phyloP scores from a whole-genome alignment of 2,888 invertebrate species.

The Hanleya hanleyi region DNA sequence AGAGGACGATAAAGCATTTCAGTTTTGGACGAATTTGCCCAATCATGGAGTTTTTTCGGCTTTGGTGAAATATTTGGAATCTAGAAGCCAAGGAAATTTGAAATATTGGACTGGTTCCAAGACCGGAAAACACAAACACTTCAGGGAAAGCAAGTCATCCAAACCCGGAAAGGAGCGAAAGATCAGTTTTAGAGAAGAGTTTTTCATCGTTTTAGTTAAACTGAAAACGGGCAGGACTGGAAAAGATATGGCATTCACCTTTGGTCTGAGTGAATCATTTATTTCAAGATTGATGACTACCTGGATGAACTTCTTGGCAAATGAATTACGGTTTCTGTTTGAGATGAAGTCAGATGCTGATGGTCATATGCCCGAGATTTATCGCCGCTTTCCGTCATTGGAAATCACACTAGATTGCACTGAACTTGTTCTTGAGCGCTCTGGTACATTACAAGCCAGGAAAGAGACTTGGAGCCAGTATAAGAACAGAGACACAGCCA shows the following conservation, averaged over 20 bases:
- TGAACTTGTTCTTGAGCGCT: slow-evolving; percentile 26
- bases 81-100: slow-evolving; percentile 9
- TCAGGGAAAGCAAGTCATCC: not conserved
- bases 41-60: slow-evolving; percentile 26
- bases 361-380: slow-evolving; percentile 17
- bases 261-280: slow-evolving; percentile 13
- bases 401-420: slow-evolving; percentile 32
- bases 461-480: not conserved
- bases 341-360: slow-evolving; percentile 24
- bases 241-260: slow-evolving; percentile 19
- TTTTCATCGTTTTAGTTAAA: slow-evolving; percentile 34
- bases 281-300: slow-evolving; percentile 24
- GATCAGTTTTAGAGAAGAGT: slow-evolving; percentile 30
- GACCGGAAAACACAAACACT: not conserved
- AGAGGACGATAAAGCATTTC: slow-evolving; percentile 27
- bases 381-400: slow-evolving; percentile 11
- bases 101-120: slow-evolving; percentile 25
- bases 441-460: too few relatives aligned
- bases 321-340: slow-evolving; percentile 22
- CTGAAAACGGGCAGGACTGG: slow-evolving; percentile 35
- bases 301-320: slow-evolving; percentile 27
- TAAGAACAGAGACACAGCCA: not conserved
- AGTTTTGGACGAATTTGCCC: slow-evolving; percentile 35
- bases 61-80: slow-evolving; percentile 13
- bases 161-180: slow-evolving; percentile 22